A percentile compares a stretch with the other conserved stretches of the same genome.
These are phyloP conservation scores for Cisticola juncidis DNA, from an alignment of 2,113 vertebrate species.

Conservation along the genomic window DNA sequence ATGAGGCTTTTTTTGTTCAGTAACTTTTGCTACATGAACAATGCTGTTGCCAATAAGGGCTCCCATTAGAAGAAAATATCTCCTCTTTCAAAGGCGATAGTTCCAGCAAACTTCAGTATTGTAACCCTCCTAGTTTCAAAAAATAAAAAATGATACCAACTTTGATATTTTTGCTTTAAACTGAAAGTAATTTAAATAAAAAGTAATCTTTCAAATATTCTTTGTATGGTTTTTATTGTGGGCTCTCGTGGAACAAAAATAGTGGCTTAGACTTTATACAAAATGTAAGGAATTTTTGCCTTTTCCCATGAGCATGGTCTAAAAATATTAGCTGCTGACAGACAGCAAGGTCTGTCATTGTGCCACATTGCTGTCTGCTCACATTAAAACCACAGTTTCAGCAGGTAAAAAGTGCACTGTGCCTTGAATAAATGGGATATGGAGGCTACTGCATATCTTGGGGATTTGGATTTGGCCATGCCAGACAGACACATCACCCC, in stretches of 20 bases:
- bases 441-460: neutral
- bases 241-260: neutral
- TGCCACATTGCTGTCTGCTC: neutral
- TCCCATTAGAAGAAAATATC: neutral
- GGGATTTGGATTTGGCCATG: neutral
- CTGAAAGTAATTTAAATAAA: neutral
- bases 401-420: neutral
- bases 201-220: neutral
- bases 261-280: neutral
- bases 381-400: neutral
- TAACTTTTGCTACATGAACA: neutral
- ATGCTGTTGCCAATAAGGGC: neutral
- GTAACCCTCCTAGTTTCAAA: rapidly evolving
- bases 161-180: neutral
- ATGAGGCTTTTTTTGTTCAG: neutral
- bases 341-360: neutral
- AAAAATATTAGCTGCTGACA: neutral
- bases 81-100: neutral
- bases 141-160: neutral
- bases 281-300: neutral
- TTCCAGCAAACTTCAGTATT: neutral
- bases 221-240: neutral
- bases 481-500: no score
- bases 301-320: neutral
- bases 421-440: neutral